Conservation (phyloP, 2,888 invertebrate species). For the Hermaeophaga mercurialis region DNA sequence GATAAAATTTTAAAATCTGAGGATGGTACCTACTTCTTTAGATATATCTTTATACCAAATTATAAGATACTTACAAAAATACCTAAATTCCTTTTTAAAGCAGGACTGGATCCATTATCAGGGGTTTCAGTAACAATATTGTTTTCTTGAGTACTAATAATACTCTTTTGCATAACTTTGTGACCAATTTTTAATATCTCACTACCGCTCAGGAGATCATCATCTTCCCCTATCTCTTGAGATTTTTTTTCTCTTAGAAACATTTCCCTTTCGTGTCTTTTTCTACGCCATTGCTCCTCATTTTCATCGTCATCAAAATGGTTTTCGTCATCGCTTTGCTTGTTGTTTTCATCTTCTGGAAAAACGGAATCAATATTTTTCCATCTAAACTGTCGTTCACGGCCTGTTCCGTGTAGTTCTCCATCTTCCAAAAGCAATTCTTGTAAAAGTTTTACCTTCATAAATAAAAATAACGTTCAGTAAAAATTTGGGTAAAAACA, state of each 20-base stretch:
- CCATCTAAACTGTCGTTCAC: conserved; percentile 86
- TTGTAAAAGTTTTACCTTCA: conserved; percentile 68
- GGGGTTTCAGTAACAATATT: conserved; percentile 32
- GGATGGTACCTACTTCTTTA: conserved; percentile 32
- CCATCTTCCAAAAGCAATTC: conserved; percentile 90
- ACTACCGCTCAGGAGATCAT: conserved; percentile 50
- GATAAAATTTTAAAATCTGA: no score
- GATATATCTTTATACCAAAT: conserved; percentile 29
- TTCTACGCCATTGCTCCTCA: conserved; percentile 79
- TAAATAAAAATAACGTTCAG: not conserved
- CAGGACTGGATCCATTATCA: conserved; percentile 41
- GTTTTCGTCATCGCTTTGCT: conserved; percentile 53
- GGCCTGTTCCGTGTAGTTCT: conserved; percentile 77
- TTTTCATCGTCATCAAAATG: conserved; percentile 71
- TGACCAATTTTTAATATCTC: conserved; percentile 59
- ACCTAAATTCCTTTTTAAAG: conserved; percentile 56
- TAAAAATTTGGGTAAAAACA: not conserved
- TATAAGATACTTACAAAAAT: conserved; percentile 56
- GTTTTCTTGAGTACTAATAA: conserved; percentile 38
- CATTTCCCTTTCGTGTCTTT: conserved; percentile 79
- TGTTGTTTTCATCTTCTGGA: conserved; percentile 42
- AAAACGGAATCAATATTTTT: conserved; percentile 63
- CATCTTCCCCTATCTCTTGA: conserved; percentile 41
- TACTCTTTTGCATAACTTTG: conserved; percentile 47
- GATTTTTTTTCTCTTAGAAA: conserved; percentile 66